phyloP scores from a whole-genome alignment of 2,888 invertebrate species.

The Drosophila suboccidentalis region DNA sequence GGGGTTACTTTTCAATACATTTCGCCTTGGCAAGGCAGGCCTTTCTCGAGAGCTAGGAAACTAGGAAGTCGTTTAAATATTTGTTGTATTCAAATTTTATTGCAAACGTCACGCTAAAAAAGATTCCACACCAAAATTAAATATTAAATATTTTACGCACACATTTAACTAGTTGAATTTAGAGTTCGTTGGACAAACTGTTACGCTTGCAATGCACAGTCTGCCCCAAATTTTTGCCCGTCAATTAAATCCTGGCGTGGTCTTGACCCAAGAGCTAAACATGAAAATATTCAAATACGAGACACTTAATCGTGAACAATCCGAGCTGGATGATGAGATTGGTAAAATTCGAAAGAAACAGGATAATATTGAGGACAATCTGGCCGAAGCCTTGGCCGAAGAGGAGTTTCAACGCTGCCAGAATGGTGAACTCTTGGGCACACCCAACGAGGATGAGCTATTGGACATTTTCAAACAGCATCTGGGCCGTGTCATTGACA shows the following conservation, averaged over 20 bases:
- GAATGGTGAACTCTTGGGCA: conserved; percentile 14
- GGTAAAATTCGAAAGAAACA: conserved; percentile 50
- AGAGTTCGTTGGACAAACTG: conserved; percentile 1
- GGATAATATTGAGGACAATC: conserved; percentile 50
- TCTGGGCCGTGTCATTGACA: conserved; percentile 42
- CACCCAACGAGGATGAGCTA: conserved; percentile 41
- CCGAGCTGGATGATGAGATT: conserved; percentile 49
- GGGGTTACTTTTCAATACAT: not conserved
- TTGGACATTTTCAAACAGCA: conserved; percentile 40
- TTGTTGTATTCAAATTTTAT: conserved; percentile 24
- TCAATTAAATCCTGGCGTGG: conserved; percentile 60
- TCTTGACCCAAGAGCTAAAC: conserved; percentile 50
- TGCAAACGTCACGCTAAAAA: conserved; percentile 19
- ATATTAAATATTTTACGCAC: conserved; percentile 3
- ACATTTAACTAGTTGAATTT: conserved; percentile 4
- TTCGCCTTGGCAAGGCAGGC: conserved; percentile 28
- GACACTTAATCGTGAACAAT: conserved; percentile 32
- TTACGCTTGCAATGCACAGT: conserved; percentile 35
- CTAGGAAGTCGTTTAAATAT: conserved; percentile 15
- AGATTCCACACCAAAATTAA: conserved; percentile 29
- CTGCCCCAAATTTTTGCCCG: conserved; percentile 44
- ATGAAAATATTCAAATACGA: conserved; percentile 55
- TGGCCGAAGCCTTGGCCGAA: conserved; percentile 65
- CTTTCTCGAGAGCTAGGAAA: conserved; percentile 9
- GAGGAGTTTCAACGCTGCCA: conserved; percentile 58